Percentiles rank a stretch among this genome's conserved stretches.
Evolutionary conservation across 2,888 invertebrate species (phyloP).

Genomic region (Lasioglossum zephyrum): DNA sequence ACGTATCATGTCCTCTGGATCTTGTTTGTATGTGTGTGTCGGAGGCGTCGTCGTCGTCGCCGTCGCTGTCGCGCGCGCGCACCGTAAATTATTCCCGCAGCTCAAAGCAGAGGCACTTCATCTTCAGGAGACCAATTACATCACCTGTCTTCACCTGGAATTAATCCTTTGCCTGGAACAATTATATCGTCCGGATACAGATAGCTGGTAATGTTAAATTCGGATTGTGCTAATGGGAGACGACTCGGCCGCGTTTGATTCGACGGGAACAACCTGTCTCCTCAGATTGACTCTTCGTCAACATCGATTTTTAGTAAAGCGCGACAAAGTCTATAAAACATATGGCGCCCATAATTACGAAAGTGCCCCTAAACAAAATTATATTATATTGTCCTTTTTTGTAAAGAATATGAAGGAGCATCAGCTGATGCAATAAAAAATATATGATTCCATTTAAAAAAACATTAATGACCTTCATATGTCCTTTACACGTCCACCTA

Average conservation of each 20-base stretch:
- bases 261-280: background rate
- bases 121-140: constrained; percentile 37
- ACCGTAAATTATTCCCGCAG: constrained; percentile 50
- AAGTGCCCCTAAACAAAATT: too few relatives aligned
- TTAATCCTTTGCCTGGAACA: constrained; percentile 31
- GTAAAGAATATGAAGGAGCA: too few relatives aligned
- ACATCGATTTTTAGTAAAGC: background rate
- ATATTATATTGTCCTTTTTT: too few relatives aligned
- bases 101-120: constrained; percentile 19
- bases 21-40: background rate
- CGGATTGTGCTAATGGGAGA: constrained; percentile 28
- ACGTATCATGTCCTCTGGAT: background rate
- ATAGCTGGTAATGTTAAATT: background rate
- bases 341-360: too few relatives aligned
- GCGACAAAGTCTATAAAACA: too few relatives aligned
- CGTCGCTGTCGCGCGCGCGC: constrained; percentile 3
- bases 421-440: too few relatives aligned
- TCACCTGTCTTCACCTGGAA: constrained; percentile 25
- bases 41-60: background rate
- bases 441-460: too few relatives aligned
- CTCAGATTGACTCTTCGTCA: background rate
- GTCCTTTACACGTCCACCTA: too few relatives aligned
- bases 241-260: background rate
- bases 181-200: constrained; percentile 37
- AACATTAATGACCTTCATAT: too few relatives aligned